phyloP scores from a whole-genome alignment of 1,140 invertebrate species.

The Pseudachorutes palmiensis region DNA sequence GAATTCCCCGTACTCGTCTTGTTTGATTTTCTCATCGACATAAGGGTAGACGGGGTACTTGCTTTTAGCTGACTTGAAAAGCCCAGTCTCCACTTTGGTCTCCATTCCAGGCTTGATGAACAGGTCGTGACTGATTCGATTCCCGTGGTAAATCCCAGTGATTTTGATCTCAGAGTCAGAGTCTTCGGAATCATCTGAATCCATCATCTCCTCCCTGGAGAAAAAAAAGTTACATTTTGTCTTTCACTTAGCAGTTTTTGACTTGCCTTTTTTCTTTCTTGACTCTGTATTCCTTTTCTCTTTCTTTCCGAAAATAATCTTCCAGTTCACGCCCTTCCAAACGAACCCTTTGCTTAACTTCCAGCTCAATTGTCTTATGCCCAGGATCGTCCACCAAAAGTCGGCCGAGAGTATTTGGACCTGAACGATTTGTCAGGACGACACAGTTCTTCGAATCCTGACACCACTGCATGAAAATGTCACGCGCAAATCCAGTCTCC shows the following conservation, averaged over 20 bases:
- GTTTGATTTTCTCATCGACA: slow-evolving; percentile 83
- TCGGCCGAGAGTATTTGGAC: slow-evolving; percentile 73
- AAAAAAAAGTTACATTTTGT: slow-evolving; percentile 16
- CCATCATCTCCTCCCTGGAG: slow-evolving; percentile 41
- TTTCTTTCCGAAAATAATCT: slow-evolving; percentile 61
- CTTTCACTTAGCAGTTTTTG: too few species aligned
- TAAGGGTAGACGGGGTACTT: slow-evolving; percentile 94
- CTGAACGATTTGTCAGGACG: slow-evolving; percentile 78
- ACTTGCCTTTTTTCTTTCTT: slow-evolving; percentile 47
- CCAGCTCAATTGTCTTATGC: slow-evolving; percentile 59
- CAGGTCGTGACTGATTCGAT: slow-evolving; percentile 66
- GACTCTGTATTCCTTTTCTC: slow-evolving; percentile 42
- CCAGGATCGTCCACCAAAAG: slow-evolving; percentile 78
- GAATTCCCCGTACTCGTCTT: slow-evolving; percentile 91
- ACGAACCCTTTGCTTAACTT: slow-evolving; percentile 64
- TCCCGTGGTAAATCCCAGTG: slow-evolving; percentile 61
- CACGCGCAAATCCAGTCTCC: slow-evolving; percentile 90
- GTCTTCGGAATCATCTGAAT: slow-evolving; percentile 52
- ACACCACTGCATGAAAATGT: slow-evolving; percentile 92
- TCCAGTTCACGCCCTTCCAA: slow-evolving; percentile 88
- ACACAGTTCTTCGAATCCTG: slow-evolving; percentile 87
- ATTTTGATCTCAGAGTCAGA: slow-evolving; percentile 80
- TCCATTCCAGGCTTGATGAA: slow-evolving; percentile 72
- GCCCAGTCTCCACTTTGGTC: slow-evolving; percentile 47
- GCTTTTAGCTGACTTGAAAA: slow-evolving; percentile 89